phyloP scores from a whole-genome alignment of 2,113 vertebrate species.

The Acrocephalus arundinaceus region DNA sequence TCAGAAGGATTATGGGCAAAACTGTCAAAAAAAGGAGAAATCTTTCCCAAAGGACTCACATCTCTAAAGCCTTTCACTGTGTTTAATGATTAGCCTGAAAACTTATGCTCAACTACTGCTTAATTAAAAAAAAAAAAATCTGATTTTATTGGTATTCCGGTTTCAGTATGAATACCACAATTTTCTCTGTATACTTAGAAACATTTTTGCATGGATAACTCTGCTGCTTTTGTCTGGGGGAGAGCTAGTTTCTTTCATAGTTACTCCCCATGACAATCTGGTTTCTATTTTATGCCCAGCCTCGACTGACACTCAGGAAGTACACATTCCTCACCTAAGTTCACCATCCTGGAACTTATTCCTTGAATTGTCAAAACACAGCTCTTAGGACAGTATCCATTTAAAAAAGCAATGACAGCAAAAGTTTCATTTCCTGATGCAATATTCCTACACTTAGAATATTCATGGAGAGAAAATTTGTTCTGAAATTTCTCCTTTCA shows the following conservation, averaged over 20 bases:
- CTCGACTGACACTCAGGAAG: not conserved
- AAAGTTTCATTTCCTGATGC: not conserved
- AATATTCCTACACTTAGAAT: not conserved
- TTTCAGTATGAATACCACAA: not conserved
- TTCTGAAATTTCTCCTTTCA: not conserved
- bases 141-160: not conserved
- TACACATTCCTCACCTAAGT: fast-evolving
- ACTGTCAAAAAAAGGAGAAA: not conserved
- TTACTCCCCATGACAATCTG: not conserved
- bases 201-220: not conserved
- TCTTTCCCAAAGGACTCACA: not conserved
- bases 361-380: not conserved
- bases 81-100: not conserved
- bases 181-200: not conserved
- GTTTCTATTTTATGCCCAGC: not conserved
- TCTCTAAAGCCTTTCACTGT: not conserved
- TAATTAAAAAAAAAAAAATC: not conserved
- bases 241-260: not conserved
- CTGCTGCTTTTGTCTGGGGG: not conserved
- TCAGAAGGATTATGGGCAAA: not conserved
- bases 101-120: not conserved
- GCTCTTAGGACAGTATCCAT: not conserved
- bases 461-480: not conserved
- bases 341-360: not conserved
- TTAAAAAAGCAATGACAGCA: not conserved